phyloP scores from a whole-genome alignment of 2,113 vertebrate species.

The Pholis gunnellus region DNA sequence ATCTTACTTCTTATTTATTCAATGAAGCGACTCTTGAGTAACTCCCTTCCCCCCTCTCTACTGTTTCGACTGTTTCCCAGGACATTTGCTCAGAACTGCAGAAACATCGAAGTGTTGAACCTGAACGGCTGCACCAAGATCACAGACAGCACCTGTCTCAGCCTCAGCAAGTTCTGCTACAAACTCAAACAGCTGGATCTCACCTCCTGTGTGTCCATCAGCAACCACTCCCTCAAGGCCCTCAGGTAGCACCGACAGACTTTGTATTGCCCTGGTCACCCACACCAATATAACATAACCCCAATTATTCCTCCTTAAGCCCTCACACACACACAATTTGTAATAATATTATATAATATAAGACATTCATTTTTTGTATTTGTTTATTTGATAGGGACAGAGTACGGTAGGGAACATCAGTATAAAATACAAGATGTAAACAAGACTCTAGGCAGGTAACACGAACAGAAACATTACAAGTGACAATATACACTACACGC shows the following conservation, averaged over 20 bases:
- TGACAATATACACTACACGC: background rate
- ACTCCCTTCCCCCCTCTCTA: conserved; percentile 2
- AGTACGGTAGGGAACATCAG: too few relatives aligned
- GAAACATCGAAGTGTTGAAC: conserved; percentile 95
- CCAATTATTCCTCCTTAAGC: background rate
- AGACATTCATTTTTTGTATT: background rate
- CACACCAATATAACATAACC: background rate
- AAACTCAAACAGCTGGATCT: conserved; percentile 96
- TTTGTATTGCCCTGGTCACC: background rate
- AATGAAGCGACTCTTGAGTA: conserved; percentile 29
- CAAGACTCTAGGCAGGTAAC: too few relatives aligned
- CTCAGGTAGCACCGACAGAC: conserved; percentile 86
- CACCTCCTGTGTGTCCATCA: conserved; percentile 94
- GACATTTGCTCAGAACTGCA: conserved; percentile 97
- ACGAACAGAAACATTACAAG: too few relatives aligned
- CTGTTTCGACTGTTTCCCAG: conserved; percentile 77
- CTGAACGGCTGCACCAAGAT: conserved; percentile 98
- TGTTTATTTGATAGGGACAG: too few relatives aligned
- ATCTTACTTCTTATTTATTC: conserved; percentile 40
- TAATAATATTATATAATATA: background rate
- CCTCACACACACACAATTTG: background rate
- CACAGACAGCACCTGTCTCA: conserved; percentile 95
- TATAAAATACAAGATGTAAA: too few relatives aligned
- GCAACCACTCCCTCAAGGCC: conserved; percentile 94
- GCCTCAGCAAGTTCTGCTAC: conserved; percentile 96